A percentile compares a stretch with the other conserved stretches of the same genome.
Conservation (phyloP, 2,888 invertebrate species). For the Parnassius orleans region DNA sequence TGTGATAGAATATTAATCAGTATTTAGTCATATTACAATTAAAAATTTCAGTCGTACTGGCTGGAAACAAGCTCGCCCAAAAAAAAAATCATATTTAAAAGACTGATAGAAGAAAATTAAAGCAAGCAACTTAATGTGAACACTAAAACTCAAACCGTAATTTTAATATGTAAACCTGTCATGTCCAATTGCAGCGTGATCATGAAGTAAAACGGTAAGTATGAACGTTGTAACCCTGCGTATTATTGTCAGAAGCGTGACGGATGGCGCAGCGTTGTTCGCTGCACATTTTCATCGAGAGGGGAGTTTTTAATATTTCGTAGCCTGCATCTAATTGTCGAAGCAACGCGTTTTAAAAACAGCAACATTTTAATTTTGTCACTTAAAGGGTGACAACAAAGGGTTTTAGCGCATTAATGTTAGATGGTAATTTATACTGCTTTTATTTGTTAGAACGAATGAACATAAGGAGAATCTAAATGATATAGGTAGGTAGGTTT, state of each 20-base stretch:
- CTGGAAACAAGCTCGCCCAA: too few species aligned
- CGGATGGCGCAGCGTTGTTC: slow-evolving; percentile 16
- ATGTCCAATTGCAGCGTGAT: too few species aligned
- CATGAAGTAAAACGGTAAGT: too few species aligned
- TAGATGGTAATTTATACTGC: slow-evolving; percentile 13
- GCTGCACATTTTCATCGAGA: slow-evolving; percentile 4
- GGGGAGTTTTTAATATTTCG: slow-evolving; percentile 20
- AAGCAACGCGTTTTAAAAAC: slow-evolving; percentile 14
- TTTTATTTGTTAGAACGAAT: slow-evolving; percentile 2
- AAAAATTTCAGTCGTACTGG: too few species aligned
- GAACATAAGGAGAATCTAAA: not conserved
- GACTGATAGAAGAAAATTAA: too few species aligned
- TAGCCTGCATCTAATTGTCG: slow-evolving; percentile 27
- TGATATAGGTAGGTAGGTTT: too few species aligned
- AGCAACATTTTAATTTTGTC: slow-evolving; percentile 19
- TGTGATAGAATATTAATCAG: too few species aligned
- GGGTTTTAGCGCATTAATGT: slow-evolving; percentile 17
- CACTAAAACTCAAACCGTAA: too few species aligned
- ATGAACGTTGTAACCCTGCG: slow-evolving; percentile 4
- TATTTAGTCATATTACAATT: too few species aligned
- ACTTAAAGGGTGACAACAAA: slow-evolving; percentile 24
- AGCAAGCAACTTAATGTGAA: too few species aligned
- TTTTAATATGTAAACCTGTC: too few species aligned
- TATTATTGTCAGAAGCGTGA: slow-evolving; percentile 11
- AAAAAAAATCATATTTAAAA: too few species aligned